Base-by-base conservation (phyloP, 1,140 invertebrate genomes). In the Chironomus striatipennis region DNA sequence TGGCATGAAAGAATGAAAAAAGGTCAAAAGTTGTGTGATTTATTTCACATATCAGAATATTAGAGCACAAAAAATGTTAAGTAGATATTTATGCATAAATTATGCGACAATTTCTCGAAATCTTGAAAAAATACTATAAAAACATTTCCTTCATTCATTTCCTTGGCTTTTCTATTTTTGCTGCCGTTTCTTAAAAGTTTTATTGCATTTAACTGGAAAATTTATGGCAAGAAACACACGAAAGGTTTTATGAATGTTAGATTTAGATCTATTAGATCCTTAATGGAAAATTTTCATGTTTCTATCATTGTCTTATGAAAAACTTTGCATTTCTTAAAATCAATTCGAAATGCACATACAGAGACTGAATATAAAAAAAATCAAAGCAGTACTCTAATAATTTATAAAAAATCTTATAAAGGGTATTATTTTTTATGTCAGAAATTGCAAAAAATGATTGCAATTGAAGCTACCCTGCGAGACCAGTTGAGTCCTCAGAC, bases 1-100 rank as follows among this genome's bases (percentile, higher is more conserved):
- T 34, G 24, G 5, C 24, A 34, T 34, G 24, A 34, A 34, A 34
- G 24, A 34, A 34, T 34, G 24, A 34, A 57, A 57, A 57, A n/a
- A 57, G 47, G 47, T 57, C 47, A 57, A 12, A 57, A 5, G 12
- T 57, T 57, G 4, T 57, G 47, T 57, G 47, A 57, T 57, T 57
- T 57, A 57, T 57, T 57, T 57, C 47, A 57, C n/a, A 57, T 57
- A 57, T 57, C n/a, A 57, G 10, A 57, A 12, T 57, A n/a, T n/a
- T 15, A 57, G 3, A n/a, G n/a, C 47, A 15, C 24, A 34, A 5
- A 34, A 34, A 34, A 34, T 34, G 24, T 34, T 34, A 34, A 34
- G 24, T 34, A 15, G 12, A 57, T 57, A n/a, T 57, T 15, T n/a
- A 57, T 57, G n/a, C 47, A 47, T 47, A n/a, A n/a, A n/a, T 47